A percentile compares a stretch with the other conserved stretches of the same genome.
These are phyloP conservation scores for Paramuricea clavata DNA, from an alignment of 92 coral and sea anemone genomes.

Conservation along the genomic window DNA sequence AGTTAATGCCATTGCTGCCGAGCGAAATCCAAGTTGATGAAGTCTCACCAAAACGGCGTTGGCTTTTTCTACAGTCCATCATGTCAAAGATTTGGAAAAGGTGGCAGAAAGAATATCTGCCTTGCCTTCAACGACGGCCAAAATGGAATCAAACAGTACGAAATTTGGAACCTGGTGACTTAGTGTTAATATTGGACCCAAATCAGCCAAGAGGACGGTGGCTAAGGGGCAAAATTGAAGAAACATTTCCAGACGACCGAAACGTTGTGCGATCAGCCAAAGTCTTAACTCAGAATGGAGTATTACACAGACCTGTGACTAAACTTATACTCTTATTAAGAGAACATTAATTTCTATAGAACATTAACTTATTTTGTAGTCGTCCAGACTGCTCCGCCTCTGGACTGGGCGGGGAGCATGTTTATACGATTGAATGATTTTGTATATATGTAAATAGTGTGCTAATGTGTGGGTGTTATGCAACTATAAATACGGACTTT, in stretches of 20 bases:
- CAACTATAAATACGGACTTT: no score
- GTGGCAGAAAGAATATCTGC: conserved; percentile 1
- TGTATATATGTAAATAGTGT: no score
- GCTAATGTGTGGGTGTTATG: no score
- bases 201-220: conserved; percentile 3
- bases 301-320: neutral
- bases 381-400: no score
- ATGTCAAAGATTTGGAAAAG: neutral
- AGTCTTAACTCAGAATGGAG: neutral
- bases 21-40: neutral
- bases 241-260: neutral
- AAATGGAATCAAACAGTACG: neutral
- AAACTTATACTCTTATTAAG: neutral
- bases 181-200: neutral
- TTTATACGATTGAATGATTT: neutral
- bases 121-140: neutral
- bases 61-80: neutral
- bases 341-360: neutral
- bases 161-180: neutral
- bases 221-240: neutral
- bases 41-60: neutral
- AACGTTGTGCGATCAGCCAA: neutral
- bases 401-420: neutral
- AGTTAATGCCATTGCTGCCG: neutral
- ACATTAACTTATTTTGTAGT: no score